These are phyloP conservation scores for Nemapogon koenigi DNA, from an alignment of 2,888 invertebrate species.

Conservation along the genomic window DNA sequence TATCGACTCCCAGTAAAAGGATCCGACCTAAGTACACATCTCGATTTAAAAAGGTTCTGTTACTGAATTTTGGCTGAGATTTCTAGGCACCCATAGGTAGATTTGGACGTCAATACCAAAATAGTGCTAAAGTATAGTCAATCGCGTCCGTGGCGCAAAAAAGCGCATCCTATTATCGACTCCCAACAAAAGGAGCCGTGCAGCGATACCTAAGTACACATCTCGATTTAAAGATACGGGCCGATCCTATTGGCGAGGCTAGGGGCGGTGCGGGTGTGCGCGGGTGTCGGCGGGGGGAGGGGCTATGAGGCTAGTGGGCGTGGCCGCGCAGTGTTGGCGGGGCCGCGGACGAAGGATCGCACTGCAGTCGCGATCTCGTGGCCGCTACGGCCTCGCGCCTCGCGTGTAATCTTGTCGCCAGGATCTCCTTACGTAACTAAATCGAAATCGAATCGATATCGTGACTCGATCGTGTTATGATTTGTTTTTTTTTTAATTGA, in stretches of 20 bases:
- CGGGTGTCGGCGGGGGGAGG: slow-evolving; percentile 42
- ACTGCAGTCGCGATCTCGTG: slow-evolving; percentile 52
- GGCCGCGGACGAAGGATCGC: slow-evolving; percentile 65
- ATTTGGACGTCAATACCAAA: no score
- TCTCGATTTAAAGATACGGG: slow-evolving; percentile 63
- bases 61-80: no score
- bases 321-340: slow-evolving; percentile 69
- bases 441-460: slow-evolving; percentile 46
- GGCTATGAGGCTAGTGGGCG: slow-evolving; percentile 69
- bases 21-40: slow-evolving; percentile 63
- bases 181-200: slow-evolving; percentile 62
- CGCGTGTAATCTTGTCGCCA: slow-evolving; percentile 17
- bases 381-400: slow-evolving; percentile 45
- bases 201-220: slow-evolving; percentile 65
- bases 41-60: slow-evolving; percentile 66
- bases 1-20: slow-evolving; percentile 64
- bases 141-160: slow-evolving; percentile 54
- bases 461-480: slow-evolving; percentile 49
- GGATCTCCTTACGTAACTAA: slow-evolving; percentile 54
- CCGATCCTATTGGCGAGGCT: slow-evolving; percentile 60
- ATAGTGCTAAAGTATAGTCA: no score
- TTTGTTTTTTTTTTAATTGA: slow-evolving; percentile 19
- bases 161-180: slow-evolving; percentile 65
- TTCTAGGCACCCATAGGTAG: no score
- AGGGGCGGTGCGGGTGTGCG: slow-evolving; percentile 33